These are phyloP conservation scores for Ctenopoma kingsleyae DNA, from an alignment of 2,797 vertebrate genomes.

Conservation along the genomic window DNA sequence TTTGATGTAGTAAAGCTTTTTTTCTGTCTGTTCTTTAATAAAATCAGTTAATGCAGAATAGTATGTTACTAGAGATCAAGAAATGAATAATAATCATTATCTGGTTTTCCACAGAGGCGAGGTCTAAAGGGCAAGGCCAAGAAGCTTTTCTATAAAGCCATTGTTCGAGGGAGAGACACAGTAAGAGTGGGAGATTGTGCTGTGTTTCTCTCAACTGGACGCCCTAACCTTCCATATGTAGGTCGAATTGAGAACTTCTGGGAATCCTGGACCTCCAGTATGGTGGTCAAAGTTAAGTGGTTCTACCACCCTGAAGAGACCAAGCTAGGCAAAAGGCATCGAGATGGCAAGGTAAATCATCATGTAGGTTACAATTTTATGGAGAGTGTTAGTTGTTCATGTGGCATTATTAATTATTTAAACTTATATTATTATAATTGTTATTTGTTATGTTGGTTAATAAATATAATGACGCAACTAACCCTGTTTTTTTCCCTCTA, in stretches of 20 bases:
- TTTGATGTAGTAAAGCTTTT: not conserved
- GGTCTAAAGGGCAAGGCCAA: conserved; percentile 96
- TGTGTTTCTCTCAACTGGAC: conserved; percentile 95
- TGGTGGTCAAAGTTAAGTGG: conserved; percentile 99
- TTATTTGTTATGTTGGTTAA: not conserved
- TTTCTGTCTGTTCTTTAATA: not conserved
- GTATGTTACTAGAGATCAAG: conserved; percentile 1
- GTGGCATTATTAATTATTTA: not conserved
- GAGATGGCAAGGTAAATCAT: conserved; percentile 86
- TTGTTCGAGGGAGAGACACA: conserved; percentile 93
- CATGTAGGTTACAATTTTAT: not conserved
- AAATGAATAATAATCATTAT: conserved; percentile 12
- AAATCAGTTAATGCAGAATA: not conserved
- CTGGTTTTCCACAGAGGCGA: conserved; percentile 86
- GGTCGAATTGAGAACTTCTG: conserved; percentile 98
- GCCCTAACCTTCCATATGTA: conserved; percentile 95
- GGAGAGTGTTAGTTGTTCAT: not conserved
- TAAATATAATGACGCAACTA: not conserved
- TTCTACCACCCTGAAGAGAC: conserved; percentile 99
- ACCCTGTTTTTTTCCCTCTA: conserved; percentile 7
- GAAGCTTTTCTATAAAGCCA: conserved; percentile 98
- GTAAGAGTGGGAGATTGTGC: conserved; percentile 95
- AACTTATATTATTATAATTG: not conserved
- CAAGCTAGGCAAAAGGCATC: conserved; percentile 93
- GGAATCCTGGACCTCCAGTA: conserved; percentile 98